Percentiles rank a stretch among this genome's conserved stretches.
Conservation (phyloP, 2,113 vertebrate genomes). For the Vulpes vulpes region DNA sequence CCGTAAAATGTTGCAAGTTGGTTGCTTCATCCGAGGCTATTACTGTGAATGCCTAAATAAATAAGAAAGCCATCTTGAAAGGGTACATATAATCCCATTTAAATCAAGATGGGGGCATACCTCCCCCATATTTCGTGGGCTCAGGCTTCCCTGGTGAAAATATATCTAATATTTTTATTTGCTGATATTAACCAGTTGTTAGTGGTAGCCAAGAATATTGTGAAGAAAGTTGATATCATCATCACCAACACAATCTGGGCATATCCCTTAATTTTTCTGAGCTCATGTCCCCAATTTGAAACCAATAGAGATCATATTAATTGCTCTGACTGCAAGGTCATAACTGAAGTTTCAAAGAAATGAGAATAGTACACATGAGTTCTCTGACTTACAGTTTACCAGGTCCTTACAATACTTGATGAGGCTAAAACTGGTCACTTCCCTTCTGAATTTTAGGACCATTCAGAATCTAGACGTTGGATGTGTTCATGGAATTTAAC, state of each 20-base stretch:
- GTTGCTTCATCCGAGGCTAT: background rate
- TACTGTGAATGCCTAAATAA: background rate
- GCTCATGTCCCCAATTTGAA: background rate
- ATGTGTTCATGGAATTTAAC: background rate
- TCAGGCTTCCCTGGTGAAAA: background rate
- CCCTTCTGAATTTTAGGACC: background rate
- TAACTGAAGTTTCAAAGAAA: background rate
- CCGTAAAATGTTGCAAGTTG: background rate
- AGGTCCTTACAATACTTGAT: background rate
- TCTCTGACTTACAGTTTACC: background rate
- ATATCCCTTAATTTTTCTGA: background rate
- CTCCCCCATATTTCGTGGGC: background rate
- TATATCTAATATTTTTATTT: background rate
- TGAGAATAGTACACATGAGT: background rate
- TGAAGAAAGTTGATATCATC: background rate
- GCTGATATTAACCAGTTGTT: background rate
- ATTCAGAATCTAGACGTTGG: background rate
- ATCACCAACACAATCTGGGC: background rate
- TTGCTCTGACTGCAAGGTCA: background rate
- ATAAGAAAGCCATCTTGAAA: background rate
- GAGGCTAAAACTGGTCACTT: background rate
- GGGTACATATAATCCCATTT: background rate
- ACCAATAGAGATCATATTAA: background rate
- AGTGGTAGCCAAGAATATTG: background rate
- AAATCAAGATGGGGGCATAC: background rate